phyloP scores from a whole-genome alignment of 2,113 vertebrate genomes.

The Gallinago undulata region DNA sequence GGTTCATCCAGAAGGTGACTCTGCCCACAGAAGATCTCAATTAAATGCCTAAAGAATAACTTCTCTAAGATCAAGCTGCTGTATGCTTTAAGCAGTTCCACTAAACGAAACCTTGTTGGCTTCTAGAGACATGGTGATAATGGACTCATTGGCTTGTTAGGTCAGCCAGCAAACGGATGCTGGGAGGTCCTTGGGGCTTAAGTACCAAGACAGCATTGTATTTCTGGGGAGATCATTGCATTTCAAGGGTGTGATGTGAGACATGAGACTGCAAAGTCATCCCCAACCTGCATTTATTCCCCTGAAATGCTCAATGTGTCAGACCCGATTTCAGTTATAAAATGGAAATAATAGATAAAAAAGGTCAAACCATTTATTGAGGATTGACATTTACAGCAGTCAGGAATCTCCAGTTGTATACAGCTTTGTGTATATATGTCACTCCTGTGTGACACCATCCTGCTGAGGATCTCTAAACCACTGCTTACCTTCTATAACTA shows the following conservation, averaged over 20 bases:
- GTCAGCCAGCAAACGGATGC: not conserved
- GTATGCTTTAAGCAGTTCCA: not conserved
- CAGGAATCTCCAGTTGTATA: conserved; percentile 12
- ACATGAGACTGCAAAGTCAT: not conserved
- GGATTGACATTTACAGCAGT: conserved; percentile 20
- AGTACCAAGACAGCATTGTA: not conserved
- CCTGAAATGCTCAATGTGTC: conserved; percentile 28
- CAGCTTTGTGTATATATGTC: conserved; percentile 22
- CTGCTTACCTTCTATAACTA: not conserved
- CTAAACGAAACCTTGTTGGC: not conserved
- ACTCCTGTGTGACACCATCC: not conserved
- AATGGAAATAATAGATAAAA: conserved; percentile 42
- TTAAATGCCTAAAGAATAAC: conserved; percentile 13
- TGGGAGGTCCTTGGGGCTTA: conserved; percentile 27
- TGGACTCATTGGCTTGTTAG: conserved; percentile 39
- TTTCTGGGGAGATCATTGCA: conserved; percentile 13
- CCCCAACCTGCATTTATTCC: conserved; percentile 12
- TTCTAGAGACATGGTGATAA: not conserved
- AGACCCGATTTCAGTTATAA: conserved; percentile 30
- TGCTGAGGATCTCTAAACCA: not conserved
- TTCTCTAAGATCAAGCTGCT: conserved; percentile 8
- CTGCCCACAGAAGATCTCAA: not conserved
- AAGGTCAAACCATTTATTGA: conserved; percentile 41
- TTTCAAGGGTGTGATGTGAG: conserved; percentile 39
- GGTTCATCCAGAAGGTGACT: conserved; percentile 24